These are phyloP conservation scores for Drosophila malerkotliana DNA, from an alignment of 1,140 invertebrate genomes.

Conservation along the genomic window DNA sequence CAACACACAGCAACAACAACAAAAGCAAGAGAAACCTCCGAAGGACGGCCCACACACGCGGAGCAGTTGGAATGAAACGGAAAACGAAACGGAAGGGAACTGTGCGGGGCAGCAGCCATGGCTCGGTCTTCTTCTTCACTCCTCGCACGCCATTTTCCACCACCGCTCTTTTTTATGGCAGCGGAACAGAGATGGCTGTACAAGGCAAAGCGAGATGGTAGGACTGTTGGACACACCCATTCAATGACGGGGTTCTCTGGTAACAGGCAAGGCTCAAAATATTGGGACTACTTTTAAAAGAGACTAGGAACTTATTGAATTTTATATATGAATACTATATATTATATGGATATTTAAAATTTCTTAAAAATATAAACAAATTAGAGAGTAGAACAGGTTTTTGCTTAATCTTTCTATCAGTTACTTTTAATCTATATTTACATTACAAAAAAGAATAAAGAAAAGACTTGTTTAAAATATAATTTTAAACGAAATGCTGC, in stretches of 20 bases:
- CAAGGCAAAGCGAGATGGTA: slow-evolving; percentile 36
- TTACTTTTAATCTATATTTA: too few relatives aligned
- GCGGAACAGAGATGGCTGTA: slow-evolving; percentile 13
- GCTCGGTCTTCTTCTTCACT: slow-evolving; percentile 23
- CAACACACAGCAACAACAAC: slow-evolving; percentile 7
- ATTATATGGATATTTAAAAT: too few relatives aligned
- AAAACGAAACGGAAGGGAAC: slow-evolving; percentile 6
- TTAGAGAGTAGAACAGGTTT: too few relatives aligned
- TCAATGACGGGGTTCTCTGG: slow-evolving; percentile 5
- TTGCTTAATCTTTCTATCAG: too few relatives aligned
- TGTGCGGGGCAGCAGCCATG: slow-evolving; percentile 46
- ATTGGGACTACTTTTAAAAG: background rate
- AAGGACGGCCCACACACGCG: slow-evolving; percentile 69
- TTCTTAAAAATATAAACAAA: too few relatives aligned
- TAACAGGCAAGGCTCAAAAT: slow-evolving; percentile 28
- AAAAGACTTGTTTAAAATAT: too few relatives aligned
- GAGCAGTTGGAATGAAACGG: slow-evolving; percentile 16
- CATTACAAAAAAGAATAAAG: too few relatives aligned
- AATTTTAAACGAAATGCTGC: too few relatives aligned
- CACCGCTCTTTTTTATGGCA: slow-evolving; percentile 24
- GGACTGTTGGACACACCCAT: slow-evolving; percentile 59
- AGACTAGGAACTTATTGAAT: background rate
- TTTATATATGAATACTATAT: too few relatives aligned
- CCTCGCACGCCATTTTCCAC: slow-evolving; percentile 70
- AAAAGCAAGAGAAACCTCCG: slow-evolving; percentile 9